A percentile compares a stretch with the other conserved stretches of the same genome.
Evolutionary conservation across 2,797 vertebrate genomes (phyloP).

Genomic region (Molossus molossus): DNA sequence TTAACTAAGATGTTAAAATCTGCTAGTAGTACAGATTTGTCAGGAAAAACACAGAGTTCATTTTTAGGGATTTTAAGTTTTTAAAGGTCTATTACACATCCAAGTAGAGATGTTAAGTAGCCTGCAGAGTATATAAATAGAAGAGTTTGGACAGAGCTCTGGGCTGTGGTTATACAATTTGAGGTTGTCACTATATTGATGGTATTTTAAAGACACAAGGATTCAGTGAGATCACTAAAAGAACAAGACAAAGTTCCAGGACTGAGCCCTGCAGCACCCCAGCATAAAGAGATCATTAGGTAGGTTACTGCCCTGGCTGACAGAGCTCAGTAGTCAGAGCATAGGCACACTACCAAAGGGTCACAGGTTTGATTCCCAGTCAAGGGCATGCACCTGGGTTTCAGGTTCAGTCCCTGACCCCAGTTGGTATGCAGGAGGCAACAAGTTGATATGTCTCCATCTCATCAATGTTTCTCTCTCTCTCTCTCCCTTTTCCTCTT

Average conservation of each 20-base stretch:
- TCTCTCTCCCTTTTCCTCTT: too few species aligned
- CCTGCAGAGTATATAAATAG: background rate
- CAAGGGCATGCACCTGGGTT: too few species aligned
- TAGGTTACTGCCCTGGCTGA: too few species aligned
- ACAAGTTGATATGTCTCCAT: too few species aligned
- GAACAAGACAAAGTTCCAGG: rapidly evolving
- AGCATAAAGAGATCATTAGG: background rate
- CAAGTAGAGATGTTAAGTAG: background rate
- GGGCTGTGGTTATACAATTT: background rate
- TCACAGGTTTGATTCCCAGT: too few species aligned
- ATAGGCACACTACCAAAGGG: too few species aligned
- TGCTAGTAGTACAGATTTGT: background rate
- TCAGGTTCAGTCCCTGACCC: too few species aligned
- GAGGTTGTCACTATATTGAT: background rate
- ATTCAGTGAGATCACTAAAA: background rate
- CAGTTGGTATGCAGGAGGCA: too few species aligned
- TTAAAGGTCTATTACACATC: background rate
- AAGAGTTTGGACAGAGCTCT: background rate
- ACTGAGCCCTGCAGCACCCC: background rate
- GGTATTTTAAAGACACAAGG: background rate
- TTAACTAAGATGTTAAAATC: conserved; percentile 8
- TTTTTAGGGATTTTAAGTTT: background rate
- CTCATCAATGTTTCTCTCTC: too few species aligned
- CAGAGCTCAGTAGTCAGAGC: too few species aligned
- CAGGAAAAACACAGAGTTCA: background rate